Percentiles rank a stretch among this genome's conserved stretches.
Conservation (phyloP, 2,113 vertebrate species). For the Misgurnus anguillicaudatus region DNA sequence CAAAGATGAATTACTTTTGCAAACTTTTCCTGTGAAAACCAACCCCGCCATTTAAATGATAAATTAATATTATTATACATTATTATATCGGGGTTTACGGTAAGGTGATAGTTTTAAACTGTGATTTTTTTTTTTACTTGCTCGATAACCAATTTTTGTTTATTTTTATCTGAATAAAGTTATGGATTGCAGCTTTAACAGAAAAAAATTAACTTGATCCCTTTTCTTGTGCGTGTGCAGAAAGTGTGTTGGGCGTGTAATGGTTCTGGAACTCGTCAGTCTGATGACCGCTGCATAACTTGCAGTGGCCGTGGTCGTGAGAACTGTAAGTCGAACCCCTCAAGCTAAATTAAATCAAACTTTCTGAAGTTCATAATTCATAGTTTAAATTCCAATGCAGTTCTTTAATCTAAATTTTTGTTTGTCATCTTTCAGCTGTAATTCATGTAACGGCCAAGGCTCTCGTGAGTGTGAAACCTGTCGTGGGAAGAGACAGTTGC, state of each 20-base stretch:
- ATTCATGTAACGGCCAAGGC: constrained; percentile 62
- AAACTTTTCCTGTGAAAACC: too few relatives aligned
- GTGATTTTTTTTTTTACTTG: too few relatives aligned
- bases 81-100: too few relatives aligned
- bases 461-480: constrained; percentile 57
- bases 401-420: background rate
- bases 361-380: too few relatives aligned
- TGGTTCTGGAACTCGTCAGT: constrained; percentile 62
- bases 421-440: constrained; percentile 61
- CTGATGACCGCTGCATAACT: constrained; percentile 62
- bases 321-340: constrained; percentile 62
- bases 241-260: constrained; percentile 77
- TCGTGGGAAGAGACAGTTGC: constrained; percentile 67
- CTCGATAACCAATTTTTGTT: too few relatives aligned
- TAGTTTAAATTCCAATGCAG: too few relatives aligned
- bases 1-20: too few relatives aligned
- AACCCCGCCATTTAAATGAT: too few relatives aligned
- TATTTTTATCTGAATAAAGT: background rate
- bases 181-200: background rate
- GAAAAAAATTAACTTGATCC: too few relatives aligned
- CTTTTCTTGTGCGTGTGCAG: constrained; percentile 55
- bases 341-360: too few relatives aligned
- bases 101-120: too few relatives aligned
- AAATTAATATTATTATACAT: too few relatives aligned
- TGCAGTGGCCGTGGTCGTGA: constrained; percentile 71